These are phyloP conservation scores for Miniopterus natalensis DNA, from an alignment of 2,113 vertebrate species.

Conservation along the genomic window DNA sequence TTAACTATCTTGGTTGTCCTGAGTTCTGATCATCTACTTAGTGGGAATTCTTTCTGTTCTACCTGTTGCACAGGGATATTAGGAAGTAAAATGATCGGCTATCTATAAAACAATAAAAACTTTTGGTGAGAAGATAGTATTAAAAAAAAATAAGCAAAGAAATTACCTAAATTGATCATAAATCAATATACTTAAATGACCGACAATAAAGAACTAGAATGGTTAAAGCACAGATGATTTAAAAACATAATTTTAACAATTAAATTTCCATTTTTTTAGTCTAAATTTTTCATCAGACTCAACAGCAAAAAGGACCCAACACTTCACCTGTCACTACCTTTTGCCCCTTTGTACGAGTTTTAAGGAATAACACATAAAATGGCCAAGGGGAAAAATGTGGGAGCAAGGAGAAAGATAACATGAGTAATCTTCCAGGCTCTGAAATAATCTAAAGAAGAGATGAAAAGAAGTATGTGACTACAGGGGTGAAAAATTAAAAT, in stretches of 20 bases:
- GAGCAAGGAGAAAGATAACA: constrained; percentile 4
- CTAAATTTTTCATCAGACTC: neutral
- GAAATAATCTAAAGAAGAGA: constrained; percentile 27
- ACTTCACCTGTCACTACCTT: neutral
- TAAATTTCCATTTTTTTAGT: neutral
- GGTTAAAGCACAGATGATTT: neutral
- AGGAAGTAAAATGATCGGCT: neutral
- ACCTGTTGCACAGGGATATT: neutral
- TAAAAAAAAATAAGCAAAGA: neutral
- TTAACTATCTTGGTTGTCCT: neutral
- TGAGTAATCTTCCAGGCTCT: neutral
- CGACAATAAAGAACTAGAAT: constrained; percentile 13
- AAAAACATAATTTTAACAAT: constrained; percentile 15
- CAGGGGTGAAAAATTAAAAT: neutral
- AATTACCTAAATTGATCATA: neutral
- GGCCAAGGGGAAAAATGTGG: neutral
- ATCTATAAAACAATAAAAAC: neutral
- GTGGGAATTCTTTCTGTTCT: neutral
- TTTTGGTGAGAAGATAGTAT: neutral
- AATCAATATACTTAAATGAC: neutral
- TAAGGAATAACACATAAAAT: constrained; percentile 3
- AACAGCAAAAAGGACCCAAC: neutral
- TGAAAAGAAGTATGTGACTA: neutral
- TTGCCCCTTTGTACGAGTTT: neutral
- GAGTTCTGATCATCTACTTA: neutral